Conservation (phyloP, 2,113 vertebrate species). For the Xiphias gladius region DNA sequence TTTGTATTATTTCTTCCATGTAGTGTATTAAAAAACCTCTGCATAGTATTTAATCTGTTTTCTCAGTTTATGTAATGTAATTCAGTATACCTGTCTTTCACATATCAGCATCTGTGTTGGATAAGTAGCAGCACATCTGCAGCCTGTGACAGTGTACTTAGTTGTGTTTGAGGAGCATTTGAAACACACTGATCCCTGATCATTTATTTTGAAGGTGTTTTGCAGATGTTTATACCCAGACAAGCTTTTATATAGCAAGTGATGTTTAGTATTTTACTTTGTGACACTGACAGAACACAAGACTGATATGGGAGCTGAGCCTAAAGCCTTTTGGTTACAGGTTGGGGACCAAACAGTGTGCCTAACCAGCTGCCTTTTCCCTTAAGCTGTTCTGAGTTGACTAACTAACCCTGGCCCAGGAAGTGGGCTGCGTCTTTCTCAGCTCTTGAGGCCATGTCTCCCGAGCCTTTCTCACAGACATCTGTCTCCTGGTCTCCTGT, state of each 20-base stretch:
- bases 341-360: background rate
- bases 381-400: slow-evolving; percentile 5
- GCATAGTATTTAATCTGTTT: background rate
- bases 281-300: background rate
- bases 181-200: background rate
- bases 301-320: background rate
- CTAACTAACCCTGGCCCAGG: slow-evolving; percentile 17
- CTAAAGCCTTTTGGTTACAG: background rate
- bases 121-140: background rate
- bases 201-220: background rate
- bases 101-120: too few relatives aligned
- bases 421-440: slow-evolving; percentile 12
- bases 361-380: slow-evolving; percentile 5
- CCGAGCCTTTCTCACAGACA: slow-evolving; percentile 48
- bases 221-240: background rate
- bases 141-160: too few relatives aligned
- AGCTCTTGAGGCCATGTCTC: slow-evolving; percentile 39
- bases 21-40: background rate
- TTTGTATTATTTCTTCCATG: background rate
- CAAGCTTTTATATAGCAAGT: background rate
- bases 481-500: slow-evolving; percentile 62
- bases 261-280: background rate
- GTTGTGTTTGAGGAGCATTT: background rate
- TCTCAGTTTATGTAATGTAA: background rate
- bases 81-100: background rate